Conservation (phyloP, 53 echinoderm and acorn worm species). For the Stichopus horrens region DNA sequence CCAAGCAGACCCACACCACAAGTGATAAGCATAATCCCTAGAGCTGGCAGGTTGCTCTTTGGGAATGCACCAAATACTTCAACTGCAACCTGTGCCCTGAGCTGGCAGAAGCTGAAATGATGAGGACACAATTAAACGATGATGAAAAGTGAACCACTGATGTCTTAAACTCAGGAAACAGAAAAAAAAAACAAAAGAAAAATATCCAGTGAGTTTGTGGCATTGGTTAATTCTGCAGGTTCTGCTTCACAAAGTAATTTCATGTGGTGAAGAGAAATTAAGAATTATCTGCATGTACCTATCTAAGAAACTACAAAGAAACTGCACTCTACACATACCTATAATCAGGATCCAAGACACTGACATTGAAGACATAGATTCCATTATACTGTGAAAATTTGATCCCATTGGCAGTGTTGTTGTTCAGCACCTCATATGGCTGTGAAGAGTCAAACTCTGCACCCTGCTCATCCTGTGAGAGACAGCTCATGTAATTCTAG, state of each 20-base stretch:
- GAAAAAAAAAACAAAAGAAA: no score
- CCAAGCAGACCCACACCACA: slow-evolving; percentile 60
- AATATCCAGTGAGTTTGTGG: no score
- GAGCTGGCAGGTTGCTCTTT: slow-evolving; percentile 52
- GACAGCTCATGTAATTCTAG: slow-evolving; percentile 78
- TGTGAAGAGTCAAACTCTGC: slow-evolving; percentile 35
- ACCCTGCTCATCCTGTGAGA: slow-evolving; percentile 5
- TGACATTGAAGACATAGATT: slow-evolving; percentile 82
- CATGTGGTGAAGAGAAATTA: neutral
- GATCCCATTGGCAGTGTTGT: slow-evolving; percentile 54
- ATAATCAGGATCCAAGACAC: slow-evolving; percentile 84
- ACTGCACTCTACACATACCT: slow-evolving; percentile 54
- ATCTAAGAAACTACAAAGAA: neutral
- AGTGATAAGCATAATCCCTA: slow-evolving; percentile 78
- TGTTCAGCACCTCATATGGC: slow-evolving; percentile 72
- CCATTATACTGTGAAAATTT: slow-evolving; percentile 66
- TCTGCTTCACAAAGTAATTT: neutral
- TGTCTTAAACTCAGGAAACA: no score
- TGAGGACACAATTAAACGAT: no score
- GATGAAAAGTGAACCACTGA: no score
- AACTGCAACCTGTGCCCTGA: slow-evolving; percentile 85
- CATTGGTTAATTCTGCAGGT: no score
- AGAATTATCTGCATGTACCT: neutral
- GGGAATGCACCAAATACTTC: slow-evolving; percentile 87
- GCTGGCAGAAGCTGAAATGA: slow-evolving; percentile 69